Evolutionary conservation across 2,888 invertebrate species (phyloP), one percentile per base, ranked within the genome.

Genomic region (Perdita meconis): DNA sequence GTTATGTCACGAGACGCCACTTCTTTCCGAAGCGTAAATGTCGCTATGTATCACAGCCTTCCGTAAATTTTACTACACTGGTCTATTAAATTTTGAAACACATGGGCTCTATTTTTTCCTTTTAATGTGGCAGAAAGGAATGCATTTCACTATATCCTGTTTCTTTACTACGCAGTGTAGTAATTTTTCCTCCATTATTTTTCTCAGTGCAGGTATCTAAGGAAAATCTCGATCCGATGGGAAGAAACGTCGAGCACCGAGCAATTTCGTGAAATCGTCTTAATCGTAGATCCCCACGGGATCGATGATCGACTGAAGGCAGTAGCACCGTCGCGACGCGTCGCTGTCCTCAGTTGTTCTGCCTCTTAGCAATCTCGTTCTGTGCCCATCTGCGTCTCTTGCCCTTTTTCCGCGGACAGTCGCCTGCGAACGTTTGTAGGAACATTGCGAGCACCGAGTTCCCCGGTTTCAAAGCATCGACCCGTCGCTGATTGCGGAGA

Each of bases 401-500:
- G 36, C 19, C 30, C 16, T 16, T 3, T 44, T 56, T 16, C n/a
- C 24, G 38, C 51, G 24, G 30, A 56, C 30, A 38, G 3, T n/a
- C 26, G 51, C 30, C n/a, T n/a, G 30, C 30, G 30, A 30, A 30
- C 6, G 30, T 30, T 30, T 30, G 30, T 30, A n/a, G 30, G n/a
- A 51, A 12, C n/a, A 24, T 2, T 24, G 1, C 8, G 13, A 57
- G 13, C 69, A 51, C 19, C 8, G 13, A 57, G 13, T 73, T 57
- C 19, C 70, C 60, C 26, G 53, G 36, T 67, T 56, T 71, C n/a
- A n/a, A n/a, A n/a, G n/a, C n/a, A n/a, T n/a, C n/a, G n/a, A n/a
- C n/a, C n/a, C 47, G 64, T 24, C 19, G 57, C 40, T 56, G 66
- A 81, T 82, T 59, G 74, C 83, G 64, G 68, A 53, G 68, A 71